These are phyloP conservation scores for Paracentrotus lividus DNA, from an alignment of 53 echinoderm and acorn worm species.

Conservation along the genomic window DNA sequence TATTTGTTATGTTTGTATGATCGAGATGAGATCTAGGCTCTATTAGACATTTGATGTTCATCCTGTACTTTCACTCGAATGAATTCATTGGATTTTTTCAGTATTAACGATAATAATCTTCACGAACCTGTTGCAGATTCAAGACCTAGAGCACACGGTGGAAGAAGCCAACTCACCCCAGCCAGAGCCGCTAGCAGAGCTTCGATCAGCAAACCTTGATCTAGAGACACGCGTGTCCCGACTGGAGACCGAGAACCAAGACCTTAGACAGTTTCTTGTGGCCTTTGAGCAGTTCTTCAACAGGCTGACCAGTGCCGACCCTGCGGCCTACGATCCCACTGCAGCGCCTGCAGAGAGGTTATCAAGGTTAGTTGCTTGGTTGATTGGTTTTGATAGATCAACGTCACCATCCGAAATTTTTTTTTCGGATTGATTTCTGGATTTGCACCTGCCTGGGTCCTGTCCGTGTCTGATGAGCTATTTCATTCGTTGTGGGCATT, in stretches of 20 bases:
- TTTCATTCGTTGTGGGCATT: no score
- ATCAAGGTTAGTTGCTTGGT: slow-evolving; percentile 24
- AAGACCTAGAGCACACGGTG: not conserved
- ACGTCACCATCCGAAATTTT: no score
- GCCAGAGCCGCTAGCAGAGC: slow-evolving; percentile 2
- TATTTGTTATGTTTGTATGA: no score
- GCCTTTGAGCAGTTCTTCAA: slow-evolving; percentile 60
- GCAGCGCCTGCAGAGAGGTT: slow-evolving; percentile 6
- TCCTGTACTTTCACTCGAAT: no score
- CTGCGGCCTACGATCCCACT: slow-evolving; percentile 46
- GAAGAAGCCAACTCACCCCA: not conserved
- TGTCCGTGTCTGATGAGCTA: no score
- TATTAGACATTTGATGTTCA: no score
- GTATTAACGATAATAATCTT: no score
- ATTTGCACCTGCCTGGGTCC: no score
- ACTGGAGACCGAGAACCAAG: slow-evolving; percentile 52
- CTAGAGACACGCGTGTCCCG: slow-evolving; percentile 23
- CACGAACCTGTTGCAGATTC: not conserved
- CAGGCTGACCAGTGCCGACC: slow-evolving; percentile 50
- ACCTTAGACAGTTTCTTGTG: slow-evolving; percentile 27
- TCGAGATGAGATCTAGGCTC: no score
- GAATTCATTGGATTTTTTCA: no score
- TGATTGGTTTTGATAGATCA: no score
- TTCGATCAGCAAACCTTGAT: slow-evolving; percentile 46
- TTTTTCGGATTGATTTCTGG: no score